Evolutionary conservation across 1,140 invertebrate species (phyloP).

Genomic region (Wasmannia auropunctata): DNA sequence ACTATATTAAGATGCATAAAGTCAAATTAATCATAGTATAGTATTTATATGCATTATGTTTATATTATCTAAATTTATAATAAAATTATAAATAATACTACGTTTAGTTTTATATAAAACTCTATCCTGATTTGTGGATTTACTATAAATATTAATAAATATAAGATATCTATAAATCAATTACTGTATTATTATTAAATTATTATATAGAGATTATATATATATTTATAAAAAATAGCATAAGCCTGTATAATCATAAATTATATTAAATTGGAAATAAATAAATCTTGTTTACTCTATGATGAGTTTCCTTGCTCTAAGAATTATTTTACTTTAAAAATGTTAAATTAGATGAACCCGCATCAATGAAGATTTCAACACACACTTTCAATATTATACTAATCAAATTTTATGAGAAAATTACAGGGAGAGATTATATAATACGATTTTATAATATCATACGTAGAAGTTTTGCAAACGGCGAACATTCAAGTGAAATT

Average conservation of each 20-base stretch:
- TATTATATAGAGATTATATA: background rate
- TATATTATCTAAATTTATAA: no score
- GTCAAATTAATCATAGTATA: no score
- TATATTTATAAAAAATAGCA: background rate
- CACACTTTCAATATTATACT: background rate
- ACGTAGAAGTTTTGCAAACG: background rate
- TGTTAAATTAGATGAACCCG: no score
- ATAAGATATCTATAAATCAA: background rate
- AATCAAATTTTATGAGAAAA: background rate
- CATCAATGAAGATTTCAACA: background rate
- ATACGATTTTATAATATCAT: background rate
- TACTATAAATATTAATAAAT: background rate
- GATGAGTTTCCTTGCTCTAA: background rate
- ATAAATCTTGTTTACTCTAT: background rate
- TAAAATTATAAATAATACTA: background rate
- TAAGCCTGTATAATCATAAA: background rate
- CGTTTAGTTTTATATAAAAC: background rate
- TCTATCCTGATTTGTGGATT: background rate
- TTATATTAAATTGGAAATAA: background rate
- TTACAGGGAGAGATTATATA: background rate
- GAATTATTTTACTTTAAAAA: background rate
- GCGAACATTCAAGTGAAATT: slow-evolving; percentile 48
- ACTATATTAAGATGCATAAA: background rate
- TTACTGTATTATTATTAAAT: background rate
- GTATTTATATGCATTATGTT: background rate